Base-by-base conservation (phyloP, 2,113 vertebrate genomes). In the Clinocottus analis region DNA sequence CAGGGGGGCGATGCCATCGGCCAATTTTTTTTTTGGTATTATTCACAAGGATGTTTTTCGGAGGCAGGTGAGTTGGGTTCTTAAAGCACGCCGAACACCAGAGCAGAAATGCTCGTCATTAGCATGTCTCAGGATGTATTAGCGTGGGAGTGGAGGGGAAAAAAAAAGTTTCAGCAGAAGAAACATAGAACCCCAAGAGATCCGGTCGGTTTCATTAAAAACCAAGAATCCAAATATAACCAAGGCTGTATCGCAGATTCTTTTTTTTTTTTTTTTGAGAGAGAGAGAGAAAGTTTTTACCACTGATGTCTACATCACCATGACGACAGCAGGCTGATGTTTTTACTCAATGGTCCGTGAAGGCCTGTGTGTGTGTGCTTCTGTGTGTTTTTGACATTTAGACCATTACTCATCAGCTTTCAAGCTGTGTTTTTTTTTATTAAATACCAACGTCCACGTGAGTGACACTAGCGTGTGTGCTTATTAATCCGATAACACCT, bases 91-190 rank as follows among this genome's bases (percentile, higher is more conserved):
- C 17, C 9, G 23, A 82, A 68, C 14, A 4, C 65, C 80, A 25
- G 33, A 67, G 80, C 76, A n/a, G n/a, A 79, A 86, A 88, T 65
- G 12, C 77, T 75, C 80, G 77, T 92, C 82, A 92, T 93, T 93
- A 89, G 83, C 90, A 92, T 90, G 91, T 90, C 88, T 87, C 85
- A 73, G 72, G 79, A 87, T 92, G 88, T 82, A 79, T 91, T 92
- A 78, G 85, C 82, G 85, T 53, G 82, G 78, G 70, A 56, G 72
- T 59, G 21, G 68, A 75, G 65, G 79, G 4, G 29, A 71, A 63
- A 60, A 35, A 60, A 78, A 53, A 72, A 21, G 76, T n/a, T 62
- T 80, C 60, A 79, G 82, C 73, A 62, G 68, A 75, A 82, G 75
- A 65, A 67, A 25, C 5, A 45, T 39, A n/a, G 2, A 51, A 51